phyloP scores from a whole-genome alignment of 2,797 vertebrate species.

The Chrosomus eos region DNA sequence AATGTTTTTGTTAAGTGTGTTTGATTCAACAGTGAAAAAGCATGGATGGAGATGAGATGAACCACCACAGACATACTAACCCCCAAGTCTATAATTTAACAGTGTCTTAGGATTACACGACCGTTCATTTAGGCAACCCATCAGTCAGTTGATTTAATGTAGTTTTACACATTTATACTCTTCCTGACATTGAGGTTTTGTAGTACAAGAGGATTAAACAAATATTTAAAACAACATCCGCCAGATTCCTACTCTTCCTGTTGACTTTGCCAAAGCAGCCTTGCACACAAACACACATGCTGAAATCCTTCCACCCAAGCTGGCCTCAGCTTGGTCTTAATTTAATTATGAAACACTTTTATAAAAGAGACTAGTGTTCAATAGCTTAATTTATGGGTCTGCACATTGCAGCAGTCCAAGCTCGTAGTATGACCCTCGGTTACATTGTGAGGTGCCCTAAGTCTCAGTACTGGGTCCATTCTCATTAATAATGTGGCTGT shows the following conservation, averaged over 20 bases:
- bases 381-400: conserved; percentile 28
- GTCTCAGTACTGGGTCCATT: conserved; percentile 36
- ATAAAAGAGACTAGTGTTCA: conserved; percentile 30
- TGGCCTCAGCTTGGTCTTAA: conserved; percentile 1
- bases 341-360: conserved; percentile 38
- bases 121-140: neutral
- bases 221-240: neutral
- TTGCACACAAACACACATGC: neutral
- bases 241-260: neutral
- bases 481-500: conserved; percentile 51
- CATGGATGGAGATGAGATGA: neutral
- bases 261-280: conserved; percentile 7
- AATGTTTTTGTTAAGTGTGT: conserved; percentile 23
- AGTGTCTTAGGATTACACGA: neutral
- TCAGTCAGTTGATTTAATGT: neutral
- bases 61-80: too few relatives aligned
- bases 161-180: neutral
- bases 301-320: neutral
- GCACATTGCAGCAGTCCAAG: neutral
- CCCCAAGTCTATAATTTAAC: neutral
- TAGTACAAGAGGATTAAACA: neutral
- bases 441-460: conserved; percentile 19
- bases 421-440: neutral
- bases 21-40: neutral
- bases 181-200: neutral